These are phyloP conservation scores for Polyodon spathula DNA, from an alignment of 2,113 vertebrate genomes.

Conservation along the genomic window DNA sequence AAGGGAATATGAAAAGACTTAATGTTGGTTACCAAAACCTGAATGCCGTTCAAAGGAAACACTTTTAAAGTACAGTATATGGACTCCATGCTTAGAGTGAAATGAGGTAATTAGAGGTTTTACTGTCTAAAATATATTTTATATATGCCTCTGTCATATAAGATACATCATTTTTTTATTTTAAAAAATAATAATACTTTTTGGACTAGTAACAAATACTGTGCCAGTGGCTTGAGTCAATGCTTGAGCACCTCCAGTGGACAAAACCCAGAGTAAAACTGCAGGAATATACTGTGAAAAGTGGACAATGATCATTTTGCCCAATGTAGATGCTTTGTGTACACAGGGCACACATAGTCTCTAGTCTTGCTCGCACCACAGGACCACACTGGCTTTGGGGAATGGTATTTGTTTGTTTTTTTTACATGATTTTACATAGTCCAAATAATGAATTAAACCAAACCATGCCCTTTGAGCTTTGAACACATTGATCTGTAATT, in stretches of 20 bases:
- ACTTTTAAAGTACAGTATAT: no score
- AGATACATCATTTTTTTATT: no score
- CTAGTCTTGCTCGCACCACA: background rate
- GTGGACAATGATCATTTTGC: background rate
- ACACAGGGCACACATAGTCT: no score
- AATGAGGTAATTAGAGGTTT: no score
- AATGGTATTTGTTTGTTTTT: background rate
- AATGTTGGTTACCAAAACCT: no score
- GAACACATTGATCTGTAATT: background rate
- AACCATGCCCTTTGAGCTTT: slow-evolving; percentile 1
- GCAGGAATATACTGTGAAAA: background rate
- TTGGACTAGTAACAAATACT: background rate
- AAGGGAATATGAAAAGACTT: no score
- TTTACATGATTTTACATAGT: background rate
- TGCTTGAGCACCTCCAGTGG: background rate
- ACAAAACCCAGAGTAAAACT: background rate
- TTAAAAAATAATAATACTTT: no score
- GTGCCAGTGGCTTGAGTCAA: background rate
- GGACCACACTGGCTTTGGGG: background rate
- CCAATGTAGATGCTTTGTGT: background rate
- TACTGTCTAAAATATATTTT: no score
- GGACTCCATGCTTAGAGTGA: no score
- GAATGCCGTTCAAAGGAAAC: no score
- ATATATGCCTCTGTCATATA: no score
- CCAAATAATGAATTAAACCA: slow-evolving; percentile 2